Percentiles rank a stretch among this genome's conserved stretches.
Conservation (phyloP, 2,113 vertebrate species). For the Eudorcas thomsonii region DNA sequence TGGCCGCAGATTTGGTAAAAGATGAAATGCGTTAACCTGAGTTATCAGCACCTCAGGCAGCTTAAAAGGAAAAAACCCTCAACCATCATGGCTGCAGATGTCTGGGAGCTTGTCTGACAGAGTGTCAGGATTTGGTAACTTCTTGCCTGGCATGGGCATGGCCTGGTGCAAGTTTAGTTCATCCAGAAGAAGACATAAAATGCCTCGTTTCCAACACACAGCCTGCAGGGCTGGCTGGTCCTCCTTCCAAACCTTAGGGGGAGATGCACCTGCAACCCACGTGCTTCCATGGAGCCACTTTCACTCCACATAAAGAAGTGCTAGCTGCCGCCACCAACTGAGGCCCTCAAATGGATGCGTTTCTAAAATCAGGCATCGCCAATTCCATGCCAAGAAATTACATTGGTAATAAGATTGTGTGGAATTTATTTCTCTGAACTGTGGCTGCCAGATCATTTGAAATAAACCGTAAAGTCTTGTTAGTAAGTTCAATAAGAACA, state of each 20-base stretch:
- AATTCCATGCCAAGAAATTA: constrained; percentile 51
- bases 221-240: neutral
- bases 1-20: constrained; percentile 41
- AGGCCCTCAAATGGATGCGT: neutral
- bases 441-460: constrained; percentile 11
- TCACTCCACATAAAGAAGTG: neutral
- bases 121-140: neutral
- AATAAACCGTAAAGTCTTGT: neutral
- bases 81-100: neutral
- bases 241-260: neutral
- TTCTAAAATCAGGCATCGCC: constrained; percentile 39
- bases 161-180: neutral
- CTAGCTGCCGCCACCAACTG: neutral
- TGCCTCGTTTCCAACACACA: neutral
- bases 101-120: neutral
- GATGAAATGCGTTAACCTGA: constrained; percentile 59
- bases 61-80: neutral
- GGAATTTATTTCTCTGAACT: constrained; percentile 55
- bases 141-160: neutral
- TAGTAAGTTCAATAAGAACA: constrained; percentile 38
- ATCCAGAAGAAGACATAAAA: neutral
- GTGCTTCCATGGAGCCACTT: neutral
- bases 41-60: constrained; percentile 36
- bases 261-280: constrained; percentile 18
- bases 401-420: constrained; percentile 26